Evolutionary conservation across 2,113 vertebrate species (phyloP).

Genomic region (Clarias batrachus): DNA sequence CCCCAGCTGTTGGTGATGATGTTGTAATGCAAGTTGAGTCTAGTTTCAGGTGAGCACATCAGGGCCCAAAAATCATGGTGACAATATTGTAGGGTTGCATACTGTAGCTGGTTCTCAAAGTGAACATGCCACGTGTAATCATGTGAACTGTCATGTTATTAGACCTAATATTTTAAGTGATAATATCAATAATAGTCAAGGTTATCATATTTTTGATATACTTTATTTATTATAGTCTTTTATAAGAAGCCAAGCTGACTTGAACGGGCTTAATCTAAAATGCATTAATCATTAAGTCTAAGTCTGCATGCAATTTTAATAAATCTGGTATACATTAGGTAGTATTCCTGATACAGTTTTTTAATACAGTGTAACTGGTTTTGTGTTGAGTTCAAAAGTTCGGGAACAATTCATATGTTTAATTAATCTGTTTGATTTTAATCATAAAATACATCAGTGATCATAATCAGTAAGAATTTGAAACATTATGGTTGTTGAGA

Average conservation of each 20-base stretch:
- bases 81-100: neutral
- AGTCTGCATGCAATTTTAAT: neutral
- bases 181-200: neutral
- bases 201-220: neutral
- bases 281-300: neutral
- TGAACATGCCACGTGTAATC: neutral
- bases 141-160: neutral
- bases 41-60: conserved; percentile 17
- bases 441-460: neutral
- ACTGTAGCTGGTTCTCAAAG: neutral
- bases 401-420: neutral
- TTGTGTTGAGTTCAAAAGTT: neutral
- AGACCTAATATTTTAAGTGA: neutral
- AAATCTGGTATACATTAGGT: neutral
- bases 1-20: conserved; percentile 43
- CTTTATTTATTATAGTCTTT: neutral
- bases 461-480: neutral
- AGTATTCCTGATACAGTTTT: neutral
- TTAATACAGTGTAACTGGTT: neutral
- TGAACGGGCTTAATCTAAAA: neutral
- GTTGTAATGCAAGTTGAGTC: conserved; percentile 25
- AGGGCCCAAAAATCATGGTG: neutral
- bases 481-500: conserved; percentile 29
- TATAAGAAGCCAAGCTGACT: neutral
- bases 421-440: neutral